Evolutionary conservation across 2,113 vertebrate species (phyloP), one percentile per base, ranked within the genome.

Genomic region (Pholis gunnellus): DNA sequence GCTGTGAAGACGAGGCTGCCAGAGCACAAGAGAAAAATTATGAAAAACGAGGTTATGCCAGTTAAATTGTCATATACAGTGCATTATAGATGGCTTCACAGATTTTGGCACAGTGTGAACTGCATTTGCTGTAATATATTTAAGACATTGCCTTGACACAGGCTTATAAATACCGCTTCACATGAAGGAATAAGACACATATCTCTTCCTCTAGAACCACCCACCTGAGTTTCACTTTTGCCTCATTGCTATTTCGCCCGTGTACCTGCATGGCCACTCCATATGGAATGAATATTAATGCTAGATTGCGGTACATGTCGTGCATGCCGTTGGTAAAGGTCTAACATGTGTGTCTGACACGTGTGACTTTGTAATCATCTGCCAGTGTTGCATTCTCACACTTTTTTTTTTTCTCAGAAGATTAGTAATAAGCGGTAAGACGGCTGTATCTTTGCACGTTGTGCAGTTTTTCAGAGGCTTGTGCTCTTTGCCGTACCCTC

Each of bases 91-190:
- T 72, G 22, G 38, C 14, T 42, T 48, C 22, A 25, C 11, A 57
- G 72, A 38, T 77, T 60, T 77, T 13, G 77, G 66, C 42, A 38
- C 54, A 68, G 31, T 63, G 17, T 79, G 25, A 77, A 29, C 31
- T 59, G 25, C 22, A 22, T 78, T 74, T 63, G 38, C 61, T 75
- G 17, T 64, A 60, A 64, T 44, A 31, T 68, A 48, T 81, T 63
- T 68, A 56, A 72, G 63, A 6, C 54, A 56, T 59, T 57, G 66
- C 38, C 3, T 29, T 2, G 6, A 61, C 25, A 38, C 52, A 75
- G 61, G 46, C 57, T 68, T 81, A 57, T 77, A 76, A 88, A 79
- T 71, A 85, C 42, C 22, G 18, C 46, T 70, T 78, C 57, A 71
- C 18, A 52, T 46, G 36, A 72, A 40, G 20, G 10, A 72, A 46